Evolutionary conservation across 2,888 invertebrate genomes (phyloP), one percentile per base, ranked within the genome.

Genomic region (Tubulanus polymorphus): DNA sequence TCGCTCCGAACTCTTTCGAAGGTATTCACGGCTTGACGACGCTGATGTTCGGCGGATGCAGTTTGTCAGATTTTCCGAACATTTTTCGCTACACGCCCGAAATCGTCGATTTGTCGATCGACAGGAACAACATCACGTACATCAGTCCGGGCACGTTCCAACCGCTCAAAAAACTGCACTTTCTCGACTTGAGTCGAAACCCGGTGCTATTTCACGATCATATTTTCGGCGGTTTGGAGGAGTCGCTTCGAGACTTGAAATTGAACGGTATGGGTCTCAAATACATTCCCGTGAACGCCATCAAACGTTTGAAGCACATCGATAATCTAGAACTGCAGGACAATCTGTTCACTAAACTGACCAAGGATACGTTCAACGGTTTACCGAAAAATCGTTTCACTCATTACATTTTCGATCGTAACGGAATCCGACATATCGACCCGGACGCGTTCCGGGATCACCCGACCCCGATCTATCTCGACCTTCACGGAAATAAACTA

Each of bases 301-400:
- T 41, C 15, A 23, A 18, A 5, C 18, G 23, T 18, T 23, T 41
- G 6, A 18, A 23, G 6, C 41, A 23, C 15, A 20, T 41, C 20
- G 41, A 41, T 15, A 41, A 41, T 23, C 23, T 41, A 15, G 41
- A 41, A 41, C 41, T 41, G 6, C 41, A 41, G 41, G 41, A 41
- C 15, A 41, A 41, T 15, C 20, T 18, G 6, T 41, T 41, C 15
- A 41, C 6, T 8, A 23, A 23, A 3, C 41, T 41, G 5, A 20
- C 18, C 41, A 41, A 41, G 18, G 20, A 41, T 15, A 41, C 41
- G 6, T 41, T 41, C 41, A 23, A 8, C 15, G 41, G 41, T 18
- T 23, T 41, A 20, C 41, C 41, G 41, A 5, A 23, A 15, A 41
- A 41, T 41, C 5, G 41, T 18, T 41, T 41, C 15, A 41, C 41